phyloP scores from a whole-genome alignment of 2,888 invertebrate genomes.

The Lasioglossum villosulum region DNA sequence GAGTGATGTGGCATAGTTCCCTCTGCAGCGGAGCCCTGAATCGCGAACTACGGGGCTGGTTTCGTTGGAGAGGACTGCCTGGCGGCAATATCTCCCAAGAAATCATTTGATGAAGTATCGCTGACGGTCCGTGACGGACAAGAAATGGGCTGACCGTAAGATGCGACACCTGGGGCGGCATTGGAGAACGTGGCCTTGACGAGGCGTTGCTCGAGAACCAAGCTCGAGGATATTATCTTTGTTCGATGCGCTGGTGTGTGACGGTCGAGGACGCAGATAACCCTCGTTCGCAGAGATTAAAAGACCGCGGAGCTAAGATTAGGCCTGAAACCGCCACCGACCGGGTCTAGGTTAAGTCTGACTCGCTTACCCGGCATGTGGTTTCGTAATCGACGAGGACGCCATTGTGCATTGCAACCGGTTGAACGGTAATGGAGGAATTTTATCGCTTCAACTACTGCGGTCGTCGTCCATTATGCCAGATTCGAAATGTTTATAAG shows the following conservation, averaged over 20 bases:
- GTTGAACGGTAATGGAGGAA: background rate
- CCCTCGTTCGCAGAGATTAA: constrained; percentile 48
- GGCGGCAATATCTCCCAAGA: constrained; percentile 1
- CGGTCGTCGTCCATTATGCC: background rate
- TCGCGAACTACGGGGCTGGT: background rate
- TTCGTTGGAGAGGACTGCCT: background rate
- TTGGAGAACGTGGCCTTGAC: constrained; percentile 39
- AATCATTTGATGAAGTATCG: constrained; percentile 23
- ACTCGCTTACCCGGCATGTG: background rate
- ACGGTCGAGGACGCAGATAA: constrained; percentile 31
- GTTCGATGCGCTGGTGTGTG: constrained; percentile 14
- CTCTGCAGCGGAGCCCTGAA: too few species aligned
- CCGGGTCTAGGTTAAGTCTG: constrained; percentile 29
- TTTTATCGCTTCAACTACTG: background rate
- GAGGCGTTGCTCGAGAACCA: constrained; percentile 25
- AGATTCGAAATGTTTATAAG: background rate
- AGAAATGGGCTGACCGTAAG: constrained; percentile 29
- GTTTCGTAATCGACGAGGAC: background rate
- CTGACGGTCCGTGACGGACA: constrained; percentile 28
- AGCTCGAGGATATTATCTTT: constrained; percentile 37
- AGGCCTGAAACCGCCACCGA: constrained; percentile 3
- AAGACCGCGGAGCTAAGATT: constrained; percentile 46
- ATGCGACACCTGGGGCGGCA: constrained; percentile 33
- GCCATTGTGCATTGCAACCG: background rate
- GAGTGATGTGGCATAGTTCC: too few species aligned